Conservation (phyloP, 35 echinoderm and acorn worm species). For the Ptychodera flava region DNA sequence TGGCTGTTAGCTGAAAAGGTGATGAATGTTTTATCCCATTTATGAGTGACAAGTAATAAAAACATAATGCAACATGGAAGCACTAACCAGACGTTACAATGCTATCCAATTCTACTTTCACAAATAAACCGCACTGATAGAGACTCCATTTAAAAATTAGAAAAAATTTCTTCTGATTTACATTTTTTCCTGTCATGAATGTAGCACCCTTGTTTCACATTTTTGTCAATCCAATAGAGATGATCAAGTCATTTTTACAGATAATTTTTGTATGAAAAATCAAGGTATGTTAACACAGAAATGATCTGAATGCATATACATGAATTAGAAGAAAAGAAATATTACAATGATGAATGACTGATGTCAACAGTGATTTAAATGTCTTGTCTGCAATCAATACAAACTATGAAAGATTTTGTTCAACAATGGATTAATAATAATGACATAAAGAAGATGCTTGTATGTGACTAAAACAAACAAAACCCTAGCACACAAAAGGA, state of each 20-base stretch:
- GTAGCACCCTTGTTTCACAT: not conserved
- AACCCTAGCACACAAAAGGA: not conserved
- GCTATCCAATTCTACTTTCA: not conserved
- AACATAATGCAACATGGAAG: not conserved
- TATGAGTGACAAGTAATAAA: too few species aligned
- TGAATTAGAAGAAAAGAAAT: not conserved
- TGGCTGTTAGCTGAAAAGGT: not conserved
- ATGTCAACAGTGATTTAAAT: too few species aligned
- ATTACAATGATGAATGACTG: too few species aligned
- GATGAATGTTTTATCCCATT: too few species aligned
- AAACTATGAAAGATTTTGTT: too few species aligned
- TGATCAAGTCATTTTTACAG: not conserved
- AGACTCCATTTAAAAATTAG: not conserved
- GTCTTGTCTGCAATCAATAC: too few species aligned
- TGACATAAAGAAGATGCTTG: not conserved
- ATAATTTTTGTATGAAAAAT: not conserved
- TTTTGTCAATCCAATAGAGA: not conserved
- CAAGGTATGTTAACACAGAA: not conserved
- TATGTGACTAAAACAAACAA: not conserved
- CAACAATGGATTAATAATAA: not conserved
- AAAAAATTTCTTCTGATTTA: not conserved
- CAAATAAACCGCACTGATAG: not conserved
- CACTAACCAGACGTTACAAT: not conserved
- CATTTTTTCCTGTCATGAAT: not conserved
- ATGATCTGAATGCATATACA: not conserved